Evolutionary conservation across 2,797 vertebrate species (phyloP).

Genomic region (Myotis vivesi): DNA sequence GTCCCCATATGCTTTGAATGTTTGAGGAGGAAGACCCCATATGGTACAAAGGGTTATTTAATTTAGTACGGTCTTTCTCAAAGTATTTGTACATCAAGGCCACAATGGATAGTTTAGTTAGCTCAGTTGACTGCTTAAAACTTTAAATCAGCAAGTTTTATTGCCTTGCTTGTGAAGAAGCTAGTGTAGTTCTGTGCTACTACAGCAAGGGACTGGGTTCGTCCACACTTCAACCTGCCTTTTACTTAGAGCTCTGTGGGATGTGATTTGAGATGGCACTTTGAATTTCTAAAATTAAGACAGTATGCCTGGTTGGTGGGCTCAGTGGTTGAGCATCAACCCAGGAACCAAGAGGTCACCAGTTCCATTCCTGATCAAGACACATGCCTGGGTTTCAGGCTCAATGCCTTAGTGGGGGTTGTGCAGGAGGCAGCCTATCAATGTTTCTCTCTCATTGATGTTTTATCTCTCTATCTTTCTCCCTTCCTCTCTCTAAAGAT

Average conservation of each 20-base stretch:
- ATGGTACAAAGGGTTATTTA: background rate
- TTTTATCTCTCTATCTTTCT: background rate
- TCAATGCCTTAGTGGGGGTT: background rate
- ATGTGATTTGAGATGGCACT: background rate
- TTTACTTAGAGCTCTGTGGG: background rate
- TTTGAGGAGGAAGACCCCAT: background rate
- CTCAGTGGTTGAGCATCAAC: background rate
- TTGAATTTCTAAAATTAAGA: background rate
- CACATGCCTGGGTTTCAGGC: background rate
- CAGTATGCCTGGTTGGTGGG: background rate
- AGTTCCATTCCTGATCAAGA: background rate
- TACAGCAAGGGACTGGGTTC: background rate
- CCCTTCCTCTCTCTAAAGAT: background rate
- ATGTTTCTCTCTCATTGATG: background rate
- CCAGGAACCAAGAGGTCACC: too few relatives aligned
- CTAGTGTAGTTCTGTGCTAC: background rate
- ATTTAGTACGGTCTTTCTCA: background rate
- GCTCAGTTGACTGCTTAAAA: background rate
- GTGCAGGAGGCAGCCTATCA: background rate
- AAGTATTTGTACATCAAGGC: slow-evolving; percentile 2
- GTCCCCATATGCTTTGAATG: background rate
- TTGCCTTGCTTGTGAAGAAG: background rate
- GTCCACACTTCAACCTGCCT: background rate
- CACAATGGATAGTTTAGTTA: background rate
- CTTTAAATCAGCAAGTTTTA: background rate